Base-by-base conservation (phyloP, 1,140 invertebrate genomes). In the Gonatopus flavifemur region DNA sequence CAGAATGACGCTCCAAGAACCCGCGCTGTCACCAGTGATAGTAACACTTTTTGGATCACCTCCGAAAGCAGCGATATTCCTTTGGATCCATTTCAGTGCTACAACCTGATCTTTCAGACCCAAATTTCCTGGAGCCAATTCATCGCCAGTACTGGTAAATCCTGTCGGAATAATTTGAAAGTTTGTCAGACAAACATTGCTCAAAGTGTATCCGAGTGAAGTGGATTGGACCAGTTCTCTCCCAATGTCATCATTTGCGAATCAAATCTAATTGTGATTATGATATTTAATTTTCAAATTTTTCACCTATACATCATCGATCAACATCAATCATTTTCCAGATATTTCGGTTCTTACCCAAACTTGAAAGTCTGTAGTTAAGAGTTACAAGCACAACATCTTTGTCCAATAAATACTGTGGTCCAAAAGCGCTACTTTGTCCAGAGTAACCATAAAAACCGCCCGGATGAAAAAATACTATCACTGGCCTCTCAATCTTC, bases 81-180 rank as follows among this genome's bases (percentile, higher is more conserved):
- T 33, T 15, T 13, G 6, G 7, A 33, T 15, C 32, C 32, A 33
- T 13, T 33, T 33, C 7, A 33, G 63, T 0, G 85, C 86, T 31
- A 77, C 66, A 3, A 88, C 82, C 69, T 88, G 86, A 72, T 90
- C 89, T 62, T 85, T 85, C 20, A 89, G 69, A 0, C 86, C 87
- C 66, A 82, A 82, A 61, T 89, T 89, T 9, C 87, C 88, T 0
- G 84, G 78, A 0, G 82, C 81, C 28, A 78, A 64, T 13, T 74
- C 70, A 22, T 83, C 83, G 4, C 83, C 84, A 0, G 82, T 85
- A 50, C 81, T 82, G 31, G 88, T 66, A 49, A 85, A 87, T 7
- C 86, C 83, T 83, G 13, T 13, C 6, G 12, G 25, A 28, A n/a
- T n/a, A n/a, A n/a, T n/a, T n/a, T n/a, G n/a, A n/a, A n/a, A n/a